Conservation (phyloP, 1,140 invertebrate species). For the Lasioglossum baleicum region DNA sequence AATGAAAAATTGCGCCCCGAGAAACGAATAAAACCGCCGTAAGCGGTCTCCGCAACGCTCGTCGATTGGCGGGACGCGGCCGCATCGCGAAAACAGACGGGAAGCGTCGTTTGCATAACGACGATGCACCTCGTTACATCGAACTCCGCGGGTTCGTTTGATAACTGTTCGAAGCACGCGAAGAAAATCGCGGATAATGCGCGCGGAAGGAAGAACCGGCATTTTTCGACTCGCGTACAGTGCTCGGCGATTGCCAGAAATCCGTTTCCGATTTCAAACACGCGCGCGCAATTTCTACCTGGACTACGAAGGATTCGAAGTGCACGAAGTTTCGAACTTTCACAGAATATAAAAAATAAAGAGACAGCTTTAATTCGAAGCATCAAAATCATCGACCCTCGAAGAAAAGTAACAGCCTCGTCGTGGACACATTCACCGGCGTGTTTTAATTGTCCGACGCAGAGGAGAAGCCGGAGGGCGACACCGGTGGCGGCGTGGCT, state of each 20-base stretch:
- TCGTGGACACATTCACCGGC: slow-evolving; percentile 1
- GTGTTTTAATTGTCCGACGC: slow-evolving; percentile 47
- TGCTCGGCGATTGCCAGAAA: neutral
- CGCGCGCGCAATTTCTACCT: neutral
- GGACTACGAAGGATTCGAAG: too few species aligned
- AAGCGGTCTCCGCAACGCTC: neutral
- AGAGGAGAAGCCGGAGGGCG: slow-evolving; percentile 43
- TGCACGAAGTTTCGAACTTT: too few species aligned
- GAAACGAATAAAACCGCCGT: neutral
- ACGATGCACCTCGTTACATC: slow-evolving; percentile 17
- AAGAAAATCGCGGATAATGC: slow-evolving; percentile 14
- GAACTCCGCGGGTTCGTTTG: neutral
- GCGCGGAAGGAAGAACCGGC: neutral
- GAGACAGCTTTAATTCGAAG: too few species aligned
- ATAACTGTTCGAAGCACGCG: slow-evolving; percentile 7
- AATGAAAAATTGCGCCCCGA: neutral
- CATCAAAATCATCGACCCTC: too few species aligned
- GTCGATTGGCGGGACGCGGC: neutral
- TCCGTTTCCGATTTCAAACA: neutral
- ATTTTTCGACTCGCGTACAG: slow-evolving; percentile 15
- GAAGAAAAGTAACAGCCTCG: too few species aligned
- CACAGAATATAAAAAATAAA: too few species aligned
- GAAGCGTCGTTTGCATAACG: slow-evolving; percentile 12
- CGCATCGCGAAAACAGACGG: neutral
- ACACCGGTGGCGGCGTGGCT: neutral